Conservation (phyloP, 2,797 vertebrate genomes). For the Myotis daubentonii region DNA sequence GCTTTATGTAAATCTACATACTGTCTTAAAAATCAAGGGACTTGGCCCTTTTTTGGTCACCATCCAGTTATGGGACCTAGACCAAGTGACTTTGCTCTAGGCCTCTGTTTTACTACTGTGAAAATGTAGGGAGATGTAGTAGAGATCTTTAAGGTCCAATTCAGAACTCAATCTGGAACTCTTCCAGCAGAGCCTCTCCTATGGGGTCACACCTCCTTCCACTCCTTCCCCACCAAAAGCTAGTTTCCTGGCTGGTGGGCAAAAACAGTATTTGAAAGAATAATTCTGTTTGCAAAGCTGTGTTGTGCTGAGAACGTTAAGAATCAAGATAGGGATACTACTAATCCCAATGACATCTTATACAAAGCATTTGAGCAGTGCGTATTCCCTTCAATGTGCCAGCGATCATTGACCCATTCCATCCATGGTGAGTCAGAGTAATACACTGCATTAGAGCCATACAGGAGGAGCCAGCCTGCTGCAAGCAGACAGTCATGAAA, state of each 20-base stretch:
- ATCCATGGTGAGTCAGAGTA: not conserved
- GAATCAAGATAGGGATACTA: not conserved
- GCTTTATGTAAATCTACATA: not conserved
- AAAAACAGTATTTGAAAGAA: not conserved
- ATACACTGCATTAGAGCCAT: conserved; percentile 1
- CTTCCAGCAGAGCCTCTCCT: not conserved
- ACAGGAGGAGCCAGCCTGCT: not conserved
- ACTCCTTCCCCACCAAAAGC: not conserved
- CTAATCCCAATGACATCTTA: not conserved
- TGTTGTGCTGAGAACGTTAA: not conserved
- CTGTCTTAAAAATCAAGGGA: not conserved
- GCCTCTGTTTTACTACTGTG: not conserved
- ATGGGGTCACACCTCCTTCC: not conserved
- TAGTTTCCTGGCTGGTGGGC: not conserved
- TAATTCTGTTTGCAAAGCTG: not conserved
- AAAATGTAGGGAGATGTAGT: not conserved
- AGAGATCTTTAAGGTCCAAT: not conserved
- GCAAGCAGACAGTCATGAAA: not conserved
- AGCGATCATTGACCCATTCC: not conserved
- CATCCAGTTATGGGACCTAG: not conserved
- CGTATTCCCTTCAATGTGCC: not conserved
- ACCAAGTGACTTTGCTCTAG: not conserved
- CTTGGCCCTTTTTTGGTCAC: not conserved
- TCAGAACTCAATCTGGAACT: not conserved
- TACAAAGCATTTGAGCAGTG: not conserved